These are phyloP conservation scores for Monoplex corrugatus DNA, from an alignment of 2,888 invertebrate species.

Conservation along the genomic window DNA sequence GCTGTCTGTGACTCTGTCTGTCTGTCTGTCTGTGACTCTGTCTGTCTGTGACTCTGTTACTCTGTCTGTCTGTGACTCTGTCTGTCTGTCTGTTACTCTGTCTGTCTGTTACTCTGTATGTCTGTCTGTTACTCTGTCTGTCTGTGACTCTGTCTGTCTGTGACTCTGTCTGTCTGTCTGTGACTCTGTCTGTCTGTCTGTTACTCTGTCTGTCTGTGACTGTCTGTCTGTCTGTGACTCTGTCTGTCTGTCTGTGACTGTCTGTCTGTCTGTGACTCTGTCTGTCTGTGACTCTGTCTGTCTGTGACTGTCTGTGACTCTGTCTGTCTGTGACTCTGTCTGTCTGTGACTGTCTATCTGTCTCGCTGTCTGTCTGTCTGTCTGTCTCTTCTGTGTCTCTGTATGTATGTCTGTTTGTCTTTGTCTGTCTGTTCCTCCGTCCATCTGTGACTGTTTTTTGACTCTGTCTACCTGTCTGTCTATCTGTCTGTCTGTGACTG, in stretches of 20 bases:
- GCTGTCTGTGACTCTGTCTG: not conserved
- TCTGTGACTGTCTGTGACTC: not conserved
- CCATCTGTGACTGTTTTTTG: no score
- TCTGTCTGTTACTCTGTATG: not conserved
- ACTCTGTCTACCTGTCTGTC: no score
- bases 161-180: not conserved
- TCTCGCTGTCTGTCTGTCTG: no score
- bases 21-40: not conserved
- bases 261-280: not conserved
- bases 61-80: not conserved
- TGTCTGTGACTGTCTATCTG: no score
- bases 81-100: not conserved
- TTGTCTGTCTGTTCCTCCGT: no score
- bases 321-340: not conserved
- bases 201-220: not conserved
- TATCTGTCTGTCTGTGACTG: no score
- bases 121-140: not conserved
- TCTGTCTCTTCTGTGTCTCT: no score
- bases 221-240: not conserved
- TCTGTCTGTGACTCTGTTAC: not conserved
- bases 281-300: not conserved
- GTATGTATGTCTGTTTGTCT: no score
- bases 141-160: not conserved
- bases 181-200: not conserved
- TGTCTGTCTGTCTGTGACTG: slow-evolving; percentile 4